A percentile compares a stretch with the other conserved stretches of the same genome.
These are phyloP conservation scores for Exephanes ischioxanthus DNA, from an alignment of 2,888 invertebrate genomes.

Conservation along the genomic window DNA sequence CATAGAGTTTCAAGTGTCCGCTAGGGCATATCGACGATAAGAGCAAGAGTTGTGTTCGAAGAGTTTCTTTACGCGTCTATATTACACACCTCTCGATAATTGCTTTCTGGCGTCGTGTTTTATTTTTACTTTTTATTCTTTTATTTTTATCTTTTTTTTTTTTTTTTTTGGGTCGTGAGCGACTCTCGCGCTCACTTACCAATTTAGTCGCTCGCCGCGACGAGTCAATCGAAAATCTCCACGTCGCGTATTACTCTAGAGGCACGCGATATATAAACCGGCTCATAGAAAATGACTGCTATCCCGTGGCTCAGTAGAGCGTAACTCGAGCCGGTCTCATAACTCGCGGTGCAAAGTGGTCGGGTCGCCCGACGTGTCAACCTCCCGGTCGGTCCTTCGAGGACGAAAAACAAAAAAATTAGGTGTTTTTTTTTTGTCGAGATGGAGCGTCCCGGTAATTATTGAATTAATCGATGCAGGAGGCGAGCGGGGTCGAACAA, in stretches of 20 bases:
- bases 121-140: neutral
- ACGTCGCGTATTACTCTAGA: neutral
- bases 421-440: neutral
- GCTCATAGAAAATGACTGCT: conserved; percentile 60
- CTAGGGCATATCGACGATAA: conserved; percentile 6
- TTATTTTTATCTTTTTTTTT: neutral
- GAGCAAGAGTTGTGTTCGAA: neutral
- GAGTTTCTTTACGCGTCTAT: neutral
- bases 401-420: conserved; percentile 8
- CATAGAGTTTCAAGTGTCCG: neutral
- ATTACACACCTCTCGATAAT: conserved; percentile 12
- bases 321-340: conserved; percentile 50
- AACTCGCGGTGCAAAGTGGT: conserved; percentile 51
- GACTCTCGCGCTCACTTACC: conserved; percentile 17
- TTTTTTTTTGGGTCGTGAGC: neutral
- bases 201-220: conserved; percentile 67
- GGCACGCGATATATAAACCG: conserved; percentile 65
- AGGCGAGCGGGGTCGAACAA: conserved; percentile 18
- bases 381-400: neutral
- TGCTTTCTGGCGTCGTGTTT: neutral
- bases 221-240: conserved; percentile 67
- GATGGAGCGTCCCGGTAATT: conserved; percentile 15
- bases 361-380: conserved; percentile 52
- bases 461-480: conserved; percentile 47
- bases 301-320: conserved; percentile 47